Conservation (phyloP, 2,113 vertebrate species). For the Paratilapia polleni region DNA sequence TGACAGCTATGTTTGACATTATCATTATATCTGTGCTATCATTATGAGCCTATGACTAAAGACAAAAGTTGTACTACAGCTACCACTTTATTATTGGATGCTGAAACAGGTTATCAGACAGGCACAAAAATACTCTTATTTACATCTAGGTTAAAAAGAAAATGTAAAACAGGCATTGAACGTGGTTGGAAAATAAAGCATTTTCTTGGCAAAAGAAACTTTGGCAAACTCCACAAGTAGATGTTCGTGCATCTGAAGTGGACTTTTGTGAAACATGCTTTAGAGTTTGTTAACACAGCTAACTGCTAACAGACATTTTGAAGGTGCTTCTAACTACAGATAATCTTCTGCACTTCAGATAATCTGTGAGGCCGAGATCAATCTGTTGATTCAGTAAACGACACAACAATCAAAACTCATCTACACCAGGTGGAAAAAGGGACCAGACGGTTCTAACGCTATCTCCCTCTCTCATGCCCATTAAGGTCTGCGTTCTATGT, state of each 20-base stretch:
- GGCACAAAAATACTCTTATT: constrained; percentile 83
- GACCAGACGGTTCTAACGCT: neutral
- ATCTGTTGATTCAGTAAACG: neutral
- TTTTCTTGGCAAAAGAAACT: constrained; percentile 54
- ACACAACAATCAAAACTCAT: neutral
- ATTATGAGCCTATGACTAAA: neutral
- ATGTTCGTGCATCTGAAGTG: constrained; percentile 1
- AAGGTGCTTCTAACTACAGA: neutral
- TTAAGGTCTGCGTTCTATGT: neutral
- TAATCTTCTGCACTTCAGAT: neutral
- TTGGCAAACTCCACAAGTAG: constrained; percentile 54
- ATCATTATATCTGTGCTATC: neutral
- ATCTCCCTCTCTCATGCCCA: neutral
- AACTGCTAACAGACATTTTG: neutral
- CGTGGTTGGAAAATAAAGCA: constrained; percentile 33
- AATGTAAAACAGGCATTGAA: constrained; percentile 43
- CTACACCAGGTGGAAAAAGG: neutral
- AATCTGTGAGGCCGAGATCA: neutral
- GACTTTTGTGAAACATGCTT: neutral
- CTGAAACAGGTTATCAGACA: constrained; percentile 63
- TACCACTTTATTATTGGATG: constrained; percentile 77
- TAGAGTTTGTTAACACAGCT: neutral
- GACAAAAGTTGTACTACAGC: neutral
- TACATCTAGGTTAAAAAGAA: constrained; percentile 71
- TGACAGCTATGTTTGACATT: neutral